Conservation (phyloP, 2,113 vertebrate genomes). For the Triplophysa tibetana region DNA sequence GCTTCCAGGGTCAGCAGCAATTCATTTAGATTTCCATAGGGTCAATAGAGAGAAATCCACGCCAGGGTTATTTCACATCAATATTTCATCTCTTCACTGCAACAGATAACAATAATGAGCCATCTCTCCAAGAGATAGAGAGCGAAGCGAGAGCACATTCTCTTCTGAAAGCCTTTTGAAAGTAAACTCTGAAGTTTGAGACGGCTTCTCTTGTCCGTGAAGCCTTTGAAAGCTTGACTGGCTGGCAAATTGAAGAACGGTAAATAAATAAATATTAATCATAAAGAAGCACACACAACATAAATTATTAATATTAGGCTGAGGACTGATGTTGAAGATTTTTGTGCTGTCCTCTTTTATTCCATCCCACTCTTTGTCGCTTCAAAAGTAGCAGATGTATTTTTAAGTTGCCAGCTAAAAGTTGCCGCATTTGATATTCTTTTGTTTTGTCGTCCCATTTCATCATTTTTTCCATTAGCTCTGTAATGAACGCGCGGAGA, state of each 20-base stretch:
- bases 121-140: slow-evolving; percentile 63
- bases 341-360: slow-evolving; percentile 69
- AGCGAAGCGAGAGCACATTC: slow-evolving; percentile 53
- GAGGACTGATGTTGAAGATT: slow-evolving; percentile 75
- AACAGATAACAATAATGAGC: slow-evolving; percentile 72
- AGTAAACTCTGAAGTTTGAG: slow-evolving; percentile 75
- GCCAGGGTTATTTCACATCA: slow-evolving; percentile 72
- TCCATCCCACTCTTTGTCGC: slow-evolving; percentile 51
- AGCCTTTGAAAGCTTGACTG: slow-evolving; percentile 75
- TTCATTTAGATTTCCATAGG: slow-evolving; percentile 67
- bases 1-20: slow-evolving; percentile 46
- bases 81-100: slow-evolving; percentile 70
- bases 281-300: slow-evolving; percentile 77
- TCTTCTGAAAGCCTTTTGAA: slow-evolving; percentile 72
- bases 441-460: slow-evolving; percentile 62
- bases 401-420: slow-evolving; percentile 67
- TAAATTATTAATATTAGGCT: slow-evolving; percentile 83
- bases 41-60: slow-evolving; percentile 67
- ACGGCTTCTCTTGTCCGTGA: slow-evolving; percentile 68
- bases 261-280: slow-evolving; percentile 82
- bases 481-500: slow-evolving; percentile 68
- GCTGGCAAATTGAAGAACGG: slow-evolving; percentile 71
- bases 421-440: slow-evolving; percentile 63
- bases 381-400: slow-evolving; percentile 58
- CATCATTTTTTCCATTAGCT: slow-evolving; percentile 54